Evolutionary conservation across 1,140 invertebrate genomes (phyloP).

Genomic region (Drosophila triauraria): DNA sequence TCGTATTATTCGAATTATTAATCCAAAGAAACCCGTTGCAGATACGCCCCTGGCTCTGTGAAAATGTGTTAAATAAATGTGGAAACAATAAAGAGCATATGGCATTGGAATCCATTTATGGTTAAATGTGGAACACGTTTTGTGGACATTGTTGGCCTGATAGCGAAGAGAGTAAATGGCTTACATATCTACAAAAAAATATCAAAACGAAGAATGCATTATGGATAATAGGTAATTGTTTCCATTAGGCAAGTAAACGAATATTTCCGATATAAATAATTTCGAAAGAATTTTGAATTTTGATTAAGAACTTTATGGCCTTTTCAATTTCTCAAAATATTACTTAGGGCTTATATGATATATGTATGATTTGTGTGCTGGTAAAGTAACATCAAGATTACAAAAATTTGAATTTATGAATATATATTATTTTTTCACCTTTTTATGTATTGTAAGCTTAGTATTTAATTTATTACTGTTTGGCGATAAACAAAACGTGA

Average conservation of each 20-base stretch:
- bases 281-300: too few relatives aligned
- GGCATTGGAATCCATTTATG: constrained; percentile 4
- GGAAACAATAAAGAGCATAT: constrained; percentile 1
- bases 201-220: background rate
- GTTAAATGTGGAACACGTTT: constrained; percentile 7
- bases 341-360: too few relatives aligned
- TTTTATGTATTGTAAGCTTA: background rate
- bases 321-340: too few relatives aligned
- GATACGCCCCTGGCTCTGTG: background rate
- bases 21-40: background rate
- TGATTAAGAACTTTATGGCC: too few relatives aligned
- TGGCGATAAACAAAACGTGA: constrained; percentile 40
- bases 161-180: background rate
- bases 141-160: constrained; percentile 3
- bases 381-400: too few relatives aligned
- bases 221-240: background rate
- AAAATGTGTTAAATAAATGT: constrained; percentile 13
- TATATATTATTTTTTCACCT: background rate
- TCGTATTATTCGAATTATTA: background rate
- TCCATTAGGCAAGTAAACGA: too few relatives aligned
- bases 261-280: too few relatives aligned
- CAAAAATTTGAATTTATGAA: too few relatives aligned
- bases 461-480: constrained; percentile 4
- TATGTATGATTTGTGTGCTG: too few relatives aligned
- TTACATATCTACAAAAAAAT: background rate